Percentiles rank a stretch among this genome's conserved stretches.
phyloP scores from a whole-genome alignment of 1,140 invertebrate genomes.

The Habropoda laboriosa region DNA sequence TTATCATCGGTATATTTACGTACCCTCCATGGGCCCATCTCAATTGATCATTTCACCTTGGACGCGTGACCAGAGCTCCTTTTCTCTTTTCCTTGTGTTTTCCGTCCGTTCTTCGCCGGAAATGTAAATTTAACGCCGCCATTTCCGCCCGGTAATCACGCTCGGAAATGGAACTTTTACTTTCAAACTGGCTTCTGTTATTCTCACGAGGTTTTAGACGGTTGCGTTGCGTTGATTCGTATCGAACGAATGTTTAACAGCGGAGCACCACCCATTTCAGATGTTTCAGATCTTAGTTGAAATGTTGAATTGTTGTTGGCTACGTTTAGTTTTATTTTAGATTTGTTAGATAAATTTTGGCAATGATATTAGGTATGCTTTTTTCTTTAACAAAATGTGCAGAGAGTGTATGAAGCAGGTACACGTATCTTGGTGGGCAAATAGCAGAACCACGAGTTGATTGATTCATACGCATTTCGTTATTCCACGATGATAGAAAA shows the following conservation, averaged over 20 bases:
- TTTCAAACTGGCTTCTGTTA: background rate
- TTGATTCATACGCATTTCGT: conserved; percentile 32
- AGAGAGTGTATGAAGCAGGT: background rate
- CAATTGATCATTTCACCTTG: background rate
- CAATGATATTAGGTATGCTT: too few species aligned
- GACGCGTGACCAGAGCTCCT: background rate
- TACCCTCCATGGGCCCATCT: background rate
- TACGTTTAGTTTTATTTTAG: too few species aligned
- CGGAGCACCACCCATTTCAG: too few species aligned
- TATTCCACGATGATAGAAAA: conserved; percentile 7
- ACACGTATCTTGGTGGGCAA: background rate
- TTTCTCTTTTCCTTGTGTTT: background rate
- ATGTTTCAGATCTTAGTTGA: too few species aligned
- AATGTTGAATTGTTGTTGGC: too few species aligned
- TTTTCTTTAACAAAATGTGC: background rate
- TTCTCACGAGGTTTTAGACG: background rate
- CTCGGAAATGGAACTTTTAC: background rate
- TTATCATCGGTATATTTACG: conserved; percentile 36
- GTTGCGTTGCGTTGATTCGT: background rate
- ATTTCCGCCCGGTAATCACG: background rate
- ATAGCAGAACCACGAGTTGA: background rate
- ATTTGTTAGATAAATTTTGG: too few species aligned
- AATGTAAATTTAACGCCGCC: background rate
- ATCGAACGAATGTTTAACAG: too few species aligned
- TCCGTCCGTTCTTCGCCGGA: background rate